phyloP scores from a whole-genome alignment of 2,797 vertebrate species.

The Etheostoma nigrum region DNA sequence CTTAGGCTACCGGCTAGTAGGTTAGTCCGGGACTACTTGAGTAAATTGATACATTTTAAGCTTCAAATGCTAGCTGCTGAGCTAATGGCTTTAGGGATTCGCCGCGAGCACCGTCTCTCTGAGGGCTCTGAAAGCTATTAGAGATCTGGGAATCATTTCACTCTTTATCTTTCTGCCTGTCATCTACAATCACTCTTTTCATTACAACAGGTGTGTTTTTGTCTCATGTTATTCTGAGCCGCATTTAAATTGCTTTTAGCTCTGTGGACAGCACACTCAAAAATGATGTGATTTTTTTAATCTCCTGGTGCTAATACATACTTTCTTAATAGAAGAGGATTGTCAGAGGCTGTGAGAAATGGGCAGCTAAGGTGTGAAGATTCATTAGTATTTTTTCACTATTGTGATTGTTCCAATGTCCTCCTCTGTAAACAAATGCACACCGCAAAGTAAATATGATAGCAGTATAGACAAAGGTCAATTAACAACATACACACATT shows the following conservation, averaged over 20 bases:
- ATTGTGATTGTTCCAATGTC: background rate
- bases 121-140: constrained; percentile 22
- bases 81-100: constrained; percentile 57
- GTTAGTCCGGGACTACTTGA: constrained; percentile 74
- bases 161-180: constrained; percentile 1
- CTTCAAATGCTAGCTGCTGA: constrained; percentile 33
- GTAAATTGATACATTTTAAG: constrained; percentile 59
- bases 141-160: constrained; percentile 19
- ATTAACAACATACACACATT: no score
- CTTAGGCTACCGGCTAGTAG: constrained; percentile 57
- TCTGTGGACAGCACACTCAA: background rate
- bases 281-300: background rate
- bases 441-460: background rate
- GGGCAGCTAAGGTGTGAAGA: constrained; percentile 20
- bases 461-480: background rate
- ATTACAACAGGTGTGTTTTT: constrained; percentile 2
- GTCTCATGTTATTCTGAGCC: background rate
- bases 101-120: constrained; percentile 14
- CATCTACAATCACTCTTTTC: constrained; percentile 1
- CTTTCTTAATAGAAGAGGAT: background rate
- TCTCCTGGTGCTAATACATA: background rate
- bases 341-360: constrained; percentile 8
- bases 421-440: background rate
- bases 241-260: background rate
- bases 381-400: background rate